Evolutionary conservation across 2,888 invertebrate genomes (phyloP), one percentile per base, ranked within the genome.

Genomic region (Eubasilissa splendida): DNA sequence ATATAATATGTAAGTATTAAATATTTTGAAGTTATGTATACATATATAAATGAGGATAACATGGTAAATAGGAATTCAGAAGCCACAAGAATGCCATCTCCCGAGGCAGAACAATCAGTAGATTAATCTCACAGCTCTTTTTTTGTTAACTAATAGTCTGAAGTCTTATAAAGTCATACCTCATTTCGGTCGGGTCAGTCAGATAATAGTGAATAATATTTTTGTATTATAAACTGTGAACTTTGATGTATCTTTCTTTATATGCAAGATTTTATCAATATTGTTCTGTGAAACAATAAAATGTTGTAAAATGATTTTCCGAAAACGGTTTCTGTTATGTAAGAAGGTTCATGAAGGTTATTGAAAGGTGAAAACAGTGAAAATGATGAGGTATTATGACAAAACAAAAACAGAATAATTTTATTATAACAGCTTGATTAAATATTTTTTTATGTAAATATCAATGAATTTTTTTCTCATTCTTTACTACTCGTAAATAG

Each of bases 101-200:
- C 65, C 12, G 14, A 68, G 68, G 14, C 50, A n/a, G 14, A 68
- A 50, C 11, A 68, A 22, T 63, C 31, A 31, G 1, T 22, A 33
- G 12, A 63, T 11, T 31, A 11, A 33, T 63, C 33, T 11, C 33
- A 63, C 11, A 33, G 33, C 63, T 12, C 63, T 4, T 63, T 50
- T 4, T 68, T 68, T 12, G 66, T 50, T 66, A 50, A 68, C 52
- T n/a, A 66, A 42, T 33, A 33, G 31, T 63, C 31, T 12, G 63
- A 22, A n/a, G 42, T 42, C 42, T 42, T 4, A 42, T 42, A 22
- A 22, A 22, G 70, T 52, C 53, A 70, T n/a, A 70, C 70, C 33
- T 59, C 58, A n/a, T 53, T 73, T 12, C 50, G n/a, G 75, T 75
- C 75, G 12, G 53, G 75, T 75, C 75, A 75, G 75, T 75, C 75